These are phyloP conservation scores for Mesorhabditis spiculigera DNA, from an alignment of 2,888 invertebrate species.

Conservation along the genomic window DNA sequence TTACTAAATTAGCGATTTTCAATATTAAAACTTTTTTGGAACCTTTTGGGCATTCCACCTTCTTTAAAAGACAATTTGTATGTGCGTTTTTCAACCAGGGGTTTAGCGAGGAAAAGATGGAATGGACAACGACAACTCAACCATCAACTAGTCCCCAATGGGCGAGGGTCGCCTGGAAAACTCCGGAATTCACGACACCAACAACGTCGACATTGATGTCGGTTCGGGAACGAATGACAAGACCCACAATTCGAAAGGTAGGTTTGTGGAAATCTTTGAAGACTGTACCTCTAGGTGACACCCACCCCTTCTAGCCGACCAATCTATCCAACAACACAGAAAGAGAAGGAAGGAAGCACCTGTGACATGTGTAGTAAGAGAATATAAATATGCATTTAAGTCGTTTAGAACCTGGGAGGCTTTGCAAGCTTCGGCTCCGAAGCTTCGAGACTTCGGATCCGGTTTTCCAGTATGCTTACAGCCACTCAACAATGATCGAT, in stretches of 20 bases:
- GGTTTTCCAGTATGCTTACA: constrained; percentile 43
- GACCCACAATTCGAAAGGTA: not conserved
- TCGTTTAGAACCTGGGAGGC: constrained; percentile 32
- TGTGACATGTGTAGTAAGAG: not conserved
- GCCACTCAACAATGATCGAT: constrained; percentile 38
- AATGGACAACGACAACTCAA: constrained; percentile 10
- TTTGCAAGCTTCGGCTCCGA: constrained; percentile 28
- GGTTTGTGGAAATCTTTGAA: not conserved
- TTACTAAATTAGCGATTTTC: too few species aligned
- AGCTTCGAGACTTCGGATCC: constrained; percentile 42
- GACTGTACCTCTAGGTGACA: not conserved
- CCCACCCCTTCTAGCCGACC: constrained; percentile 6
- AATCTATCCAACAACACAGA: not conserved
- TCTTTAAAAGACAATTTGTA: too few species aligned
- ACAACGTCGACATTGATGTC: not conserved
- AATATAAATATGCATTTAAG: not conserved
- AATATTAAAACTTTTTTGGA: too few species aligned
- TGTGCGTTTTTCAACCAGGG: too few species aligned
- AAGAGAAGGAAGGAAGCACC: not conserved
- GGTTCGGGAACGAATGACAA: not conserved
- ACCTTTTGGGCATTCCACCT: too few species aligned
- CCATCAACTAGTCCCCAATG: constrained; percentile 7
- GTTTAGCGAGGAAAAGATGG: not conserved
- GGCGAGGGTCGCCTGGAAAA: constrained; percentile 10
- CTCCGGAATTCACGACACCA: constrained; percentile 13